Conservation (phyloP, 2,113 vertebrate genomes). For the Campylomormyrus tamandua region DNA sequence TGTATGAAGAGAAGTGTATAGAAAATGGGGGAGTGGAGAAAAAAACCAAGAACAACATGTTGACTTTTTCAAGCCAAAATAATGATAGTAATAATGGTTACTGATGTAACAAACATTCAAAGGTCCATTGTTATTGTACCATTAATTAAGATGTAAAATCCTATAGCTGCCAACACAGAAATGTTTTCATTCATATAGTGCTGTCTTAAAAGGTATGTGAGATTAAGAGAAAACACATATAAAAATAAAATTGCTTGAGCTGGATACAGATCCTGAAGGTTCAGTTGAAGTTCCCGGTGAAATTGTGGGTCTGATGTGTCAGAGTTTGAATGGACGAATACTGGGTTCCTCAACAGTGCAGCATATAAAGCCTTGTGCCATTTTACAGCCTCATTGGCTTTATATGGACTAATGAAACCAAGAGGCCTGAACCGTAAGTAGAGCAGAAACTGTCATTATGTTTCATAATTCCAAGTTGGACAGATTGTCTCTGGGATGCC, state of each 20-base stretch:
- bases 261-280: neutral
- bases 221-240: neutral
- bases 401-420: neutral
- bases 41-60: no score
- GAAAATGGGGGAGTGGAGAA: no score
- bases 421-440: neutral
- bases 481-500: neutral
- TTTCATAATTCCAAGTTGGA: neutral
- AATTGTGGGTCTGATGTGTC: neutral
- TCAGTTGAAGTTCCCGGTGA: neutral
- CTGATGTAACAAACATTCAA: neutral
- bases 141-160: neutral
- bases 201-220: neutral
- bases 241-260: neutral
- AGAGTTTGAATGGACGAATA: neutral
- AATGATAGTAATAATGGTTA: neutral
- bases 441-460: neutral
- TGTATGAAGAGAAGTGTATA: no score
- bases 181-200: neutral
- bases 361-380: neutral
- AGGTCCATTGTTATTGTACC: neutral
- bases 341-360: neutral
- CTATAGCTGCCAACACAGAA: neutral
- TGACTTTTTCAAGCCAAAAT: no score
- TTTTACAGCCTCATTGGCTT: neutral